phyloP scores from a whole-genome alignment of 2,888 invertebrate genomes.

The Lasioglossum lativentre region DNA sequence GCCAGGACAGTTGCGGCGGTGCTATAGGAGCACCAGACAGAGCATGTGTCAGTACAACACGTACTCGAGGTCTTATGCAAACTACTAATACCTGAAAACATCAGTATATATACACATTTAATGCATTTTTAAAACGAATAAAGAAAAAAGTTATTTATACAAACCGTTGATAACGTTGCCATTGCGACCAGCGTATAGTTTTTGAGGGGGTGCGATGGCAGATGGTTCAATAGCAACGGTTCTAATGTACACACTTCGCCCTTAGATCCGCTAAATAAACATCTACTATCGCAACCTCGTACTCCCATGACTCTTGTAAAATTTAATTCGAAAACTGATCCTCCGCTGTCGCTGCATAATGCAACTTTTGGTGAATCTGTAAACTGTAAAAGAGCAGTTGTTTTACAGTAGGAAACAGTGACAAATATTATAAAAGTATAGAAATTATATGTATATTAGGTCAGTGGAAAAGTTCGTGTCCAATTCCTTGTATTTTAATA shows the following conservation, averaged over 20 bases:
- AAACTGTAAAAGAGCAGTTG: slow-evolving; percentile 84
- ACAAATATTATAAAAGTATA: not conserved
- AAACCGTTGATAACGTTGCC: slow-evolving; percentile 96
- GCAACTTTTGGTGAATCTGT: slow-evolving; percentile 91
- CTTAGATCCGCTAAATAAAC: slow-evolving; percentile 98
- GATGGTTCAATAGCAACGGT: slow-evolving; percentile 87
- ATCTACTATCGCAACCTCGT: slow-evolving; percentile 94
- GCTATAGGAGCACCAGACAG: slow-evolving; percentile 90
- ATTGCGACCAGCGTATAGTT: slow-evolving; percentile 94
- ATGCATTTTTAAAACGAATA: not conserved
- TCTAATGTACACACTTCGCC: slow-evolving; percentile 95
- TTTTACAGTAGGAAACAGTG: not conserved
- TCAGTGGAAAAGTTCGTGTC: not conserved
- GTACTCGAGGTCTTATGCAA: slow-evolving; percentile 90
- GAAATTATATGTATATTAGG: not conserved
- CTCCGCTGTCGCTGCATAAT: slow-evolving; percentile 95
- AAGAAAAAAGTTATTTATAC: slow-evolving; percentile 79
- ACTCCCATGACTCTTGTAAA: slow-evolving; percentile 95
- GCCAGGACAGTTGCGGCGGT: slow-evolving; percentile 97
- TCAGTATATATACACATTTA: slow-evolving; percentile 73
- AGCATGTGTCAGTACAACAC: slow-evolving; percentile 91
- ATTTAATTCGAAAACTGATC: slow-evolving; percentile 97
- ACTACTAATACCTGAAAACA: slow-evolving; percentile 89
- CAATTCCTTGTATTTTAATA: too few species aligned
- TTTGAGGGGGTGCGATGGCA: slow-evolving; percentile 88